Evolutionary conservation across 2,113 vertebrate species (phyloP).

Genomic region (Anolis carolinensis): DNA sequence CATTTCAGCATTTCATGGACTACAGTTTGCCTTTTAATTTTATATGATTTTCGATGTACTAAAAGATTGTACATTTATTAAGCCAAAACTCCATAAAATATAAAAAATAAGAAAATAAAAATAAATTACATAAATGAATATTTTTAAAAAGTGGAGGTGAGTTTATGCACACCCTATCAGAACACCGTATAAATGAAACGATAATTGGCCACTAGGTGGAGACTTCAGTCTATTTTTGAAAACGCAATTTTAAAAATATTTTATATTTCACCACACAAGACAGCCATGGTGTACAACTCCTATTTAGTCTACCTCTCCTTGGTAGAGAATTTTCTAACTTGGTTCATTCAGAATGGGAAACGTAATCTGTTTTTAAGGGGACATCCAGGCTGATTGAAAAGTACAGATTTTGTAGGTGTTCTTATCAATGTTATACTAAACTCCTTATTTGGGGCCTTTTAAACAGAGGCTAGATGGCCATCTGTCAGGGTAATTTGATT

Average conservation of each 20-base stretch:
- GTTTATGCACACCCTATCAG: fast-evolving
- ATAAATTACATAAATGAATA: neutral
- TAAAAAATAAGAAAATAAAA: neutral
- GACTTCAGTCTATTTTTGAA: neutral
- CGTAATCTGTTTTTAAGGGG: neutral
- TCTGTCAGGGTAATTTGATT: no score
- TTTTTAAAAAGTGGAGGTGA: neutral
- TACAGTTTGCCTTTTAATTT: no score
- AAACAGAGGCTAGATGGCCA: no score
- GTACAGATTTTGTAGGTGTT: no score
- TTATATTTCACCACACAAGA: neutral
- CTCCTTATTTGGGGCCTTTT: no score
- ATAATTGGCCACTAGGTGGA: neutral
- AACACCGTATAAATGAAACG: neutral
- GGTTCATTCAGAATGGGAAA: neutral
- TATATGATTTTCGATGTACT: neutral
- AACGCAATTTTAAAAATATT: neutral
- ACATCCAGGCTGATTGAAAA: no score
- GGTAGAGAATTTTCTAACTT: neutral
- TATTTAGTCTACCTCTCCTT: neutral
- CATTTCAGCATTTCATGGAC: no score
- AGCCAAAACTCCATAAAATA: neutral
- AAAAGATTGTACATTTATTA: neutral
- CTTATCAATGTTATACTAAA: no score
- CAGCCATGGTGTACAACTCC: neutral